These are phyloP conservation scores for Phymorhynchus buccinoides DNA, from an alignment of 1,140 invertebrate species.

Conservation along the genomic window DNA sequence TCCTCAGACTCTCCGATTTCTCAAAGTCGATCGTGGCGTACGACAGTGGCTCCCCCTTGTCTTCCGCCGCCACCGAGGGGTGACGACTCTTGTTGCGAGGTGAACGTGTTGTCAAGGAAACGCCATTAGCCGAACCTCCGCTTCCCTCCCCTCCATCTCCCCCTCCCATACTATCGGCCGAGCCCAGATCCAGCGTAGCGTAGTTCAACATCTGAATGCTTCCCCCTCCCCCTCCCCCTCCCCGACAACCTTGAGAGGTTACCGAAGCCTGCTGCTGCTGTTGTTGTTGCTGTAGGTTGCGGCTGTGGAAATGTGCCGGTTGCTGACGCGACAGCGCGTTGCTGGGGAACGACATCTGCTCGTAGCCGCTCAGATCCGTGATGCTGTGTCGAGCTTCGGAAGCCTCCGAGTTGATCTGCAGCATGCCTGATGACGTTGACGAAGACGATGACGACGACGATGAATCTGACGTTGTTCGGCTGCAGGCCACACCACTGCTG, in stretches of 20 bases:
- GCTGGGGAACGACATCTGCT: conserved; percentile 49
- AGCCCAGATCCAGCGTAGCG: conserved; percentile 56
- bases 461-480: not conserved
- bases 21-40: conserved; percentile 64
- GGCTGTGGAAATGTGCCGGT: conserved; percentile 24
- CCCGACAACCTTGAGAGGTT: not conserved
- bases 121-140: no score
- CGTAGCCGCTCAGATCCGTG: conserved; percentile 48
- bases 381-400: conserved; percentile 45
- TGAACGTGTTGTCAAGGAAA: no score
- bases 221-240: not conserved
- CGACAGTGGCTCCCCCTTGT: conserved; percentile 50
- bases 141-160: not conserved
- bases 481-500: not conserved
- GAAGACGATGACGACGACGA: not conserved
- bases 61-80: conserved; percentile 52
- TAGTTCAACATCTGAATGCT: conserved; percentile 50
- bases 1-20: conserved; percentile 58
- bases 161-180: conserved; percentile 46
- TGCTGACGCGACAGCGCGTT: conserved; percentile 24
- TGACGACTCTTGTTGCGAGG: conserved; percentile 55
- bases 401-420: conserved; percentile 17
- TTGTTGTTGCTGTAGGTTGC: not conserved
- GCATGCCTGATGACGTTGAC: not conserved
- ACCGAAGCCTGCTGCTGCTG: not conserved